phyloP scores from a whole-genome alignment of 2,888 invertebrate genomes.

The Diadegma fenestrale region DNA sequence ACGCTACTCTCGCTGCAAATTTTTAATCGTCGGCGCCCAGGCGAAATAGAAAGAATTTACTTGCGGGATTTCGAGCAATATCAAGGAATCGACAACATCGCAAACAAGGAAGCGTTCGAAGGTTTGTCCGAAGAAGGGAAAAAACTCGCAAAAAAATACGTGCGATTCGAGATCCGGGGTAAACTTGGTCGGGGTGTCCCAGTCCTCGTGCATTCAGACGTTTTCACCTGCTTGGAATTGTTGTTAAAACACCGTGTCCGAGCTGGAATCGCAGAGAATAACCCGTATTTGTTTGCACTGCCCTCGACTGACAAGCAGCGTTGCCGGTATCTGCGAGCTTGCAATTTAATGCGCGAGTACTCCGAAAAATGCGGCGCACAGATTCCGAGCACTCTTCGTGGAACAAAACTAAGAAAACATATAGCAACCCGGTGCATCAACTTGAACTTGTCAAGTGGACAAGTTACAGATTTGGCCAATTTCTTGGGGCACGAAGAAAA shows the following conservation, averaged over 20 bases:
- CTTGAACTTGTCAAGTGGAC: constrained; percentile 48
- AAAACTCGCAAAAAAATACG: constrained; percentile 66
- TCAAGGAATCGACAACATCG: constrained; percentile 65
- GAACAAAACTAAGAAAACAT: constrained; percentile 66
- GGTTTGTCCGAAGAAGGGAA: constrained; percentile 57
- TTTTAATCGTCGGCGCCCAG: constrained; percentile 72
- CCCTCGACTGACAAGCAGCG: constrained; percentile 35
- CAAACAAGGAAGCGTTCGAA: constrained; percentile 62
- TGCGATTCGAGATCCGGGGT: constrained; percentile 53
- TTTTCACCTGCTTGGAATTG: constrained; percentile 43
- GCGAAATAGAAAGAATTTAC: constrained; percentile 70
- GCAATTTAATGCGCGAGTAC: constrained; percentile 69
- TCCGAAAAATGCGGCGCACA: constrained; percentile 71
- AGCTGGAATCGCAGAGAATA: constrained; percentile 51
- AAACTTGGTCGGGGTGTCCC: constrained; percentile 61
- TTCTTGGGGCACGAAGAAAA: constrained; percentile 64
- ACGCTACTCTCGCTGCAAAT: constrained; percentile 66
- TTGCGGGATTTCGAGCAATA: constrained; percentile 68
- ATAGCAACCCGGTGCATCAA: constrained; percentile 66
- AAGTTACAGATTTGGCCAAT: constrained; percentile 57
- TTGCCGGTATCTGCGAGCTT: constrained; percentile 70
- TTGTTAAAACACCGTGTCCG: constrained; percentile 18
- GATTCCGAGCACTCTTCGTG: constrained; percentile 68
- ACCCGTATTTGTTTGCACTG: constrained; percentile 67
- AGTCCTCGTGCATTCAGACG: constrained; percentile 56